Evolutionary conservation across 2,113 vertebrate genomes (phyloP).

Genomic region (Pituophis catenifer): DNA sequence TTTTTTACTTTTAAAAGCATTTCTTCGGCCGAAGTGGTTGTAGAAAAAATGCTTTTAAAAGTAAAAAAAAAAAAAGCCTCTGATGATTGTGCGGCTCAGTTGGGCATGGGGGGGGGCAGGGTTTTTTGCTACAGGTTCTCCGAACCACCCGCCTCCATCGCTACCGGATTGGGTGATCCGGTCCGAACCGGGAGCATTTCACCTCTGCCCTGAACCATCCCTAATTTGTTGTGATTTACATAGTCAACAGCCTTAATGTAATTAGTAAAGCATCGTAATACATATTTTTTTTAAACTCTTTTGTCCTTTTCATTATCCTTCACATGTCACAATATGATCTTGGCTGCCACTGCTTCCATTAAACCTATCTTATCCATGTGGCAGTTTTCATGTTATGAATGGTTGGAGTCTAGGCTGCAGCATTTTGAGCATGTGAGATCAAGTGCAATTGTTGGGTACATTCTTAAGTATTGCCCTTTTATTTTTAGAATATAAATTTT

Average conservation of each 20-base stretch:
- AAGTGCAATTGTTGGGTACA: neutral
- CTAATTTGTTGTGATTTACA: neutral
- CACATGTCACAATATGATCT: neutral
- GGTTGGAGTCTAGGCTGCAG: neutral
- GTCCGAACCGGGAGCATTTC: no score
- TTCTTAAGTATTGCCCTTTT: neutral
- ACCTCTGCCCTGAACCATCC: neutral
- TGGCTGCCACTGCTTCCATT: neutral
- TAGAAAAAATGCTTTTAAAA: no score
- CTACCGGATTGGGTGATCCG: no score
- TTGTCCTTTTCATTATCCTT: neutral
- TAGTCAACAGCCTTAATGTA: neutral
- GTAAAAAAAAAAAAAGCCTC: no score
- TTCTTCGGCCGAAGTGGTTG: no score
- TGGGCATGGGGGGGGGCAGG: no score
- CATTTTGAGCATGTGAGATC: neutral
- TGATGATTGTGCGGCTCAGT: no score
- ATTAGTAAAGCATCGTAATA: neutral
- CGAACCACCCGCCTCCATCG: no score
- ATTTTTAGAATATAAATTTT: neutral
- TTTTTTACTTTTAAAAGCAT: no score
- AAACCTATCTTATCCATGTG: neutral
- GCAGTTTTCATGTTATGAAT: neutral
- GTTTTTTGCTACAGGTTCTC: no score
- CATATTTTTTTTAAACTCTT: neutral